Percentiles rank a stretch among this genome's conserved stretches.
phyloP scores from a whole-genome alignment of 2,113 vertebrate species.

The Muscicapa adusta region DNA sequence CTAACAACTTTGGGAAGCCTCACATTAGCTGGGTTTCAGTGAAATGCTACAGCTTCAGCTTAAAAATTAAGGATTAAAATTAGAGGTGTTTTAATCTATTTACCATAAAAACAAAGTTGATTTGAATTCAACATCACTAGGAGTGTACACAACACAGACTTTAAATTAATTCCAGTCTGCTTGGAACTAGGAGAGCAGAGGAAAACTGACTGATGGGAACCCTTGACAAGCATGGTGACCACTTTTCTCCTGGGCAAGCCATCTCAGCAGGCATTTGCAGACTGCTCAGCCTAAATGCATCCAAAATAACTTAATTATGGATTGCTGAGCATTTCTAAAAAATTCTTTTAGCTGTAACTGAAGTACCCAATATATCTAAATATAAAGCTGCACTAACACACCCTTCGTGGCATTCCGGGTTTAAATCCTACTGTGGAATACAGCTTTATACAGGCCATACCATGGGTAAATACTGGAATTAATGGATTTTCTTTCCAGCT shows the following conservation, averaged over 20 bases:
- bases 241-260: background rate
- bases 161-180: background rate
- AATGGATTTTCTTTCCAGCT: background rate
- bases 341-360: background rate
- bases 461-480: background rate
- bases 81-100: background rate
- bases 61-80: background rate
- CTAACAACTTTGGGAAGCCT: background rate
- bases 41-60: background rate
- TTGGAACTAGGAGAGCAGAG: background rate
- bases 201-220: background rate
- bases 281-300: background rate
- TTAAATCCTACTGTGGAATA: background rate
- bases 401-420: background rate
- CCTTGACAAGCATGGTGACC: background rate
- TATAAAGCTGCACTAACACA: background rate
- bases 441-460: background rate
- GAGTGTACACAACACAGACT: background rate
- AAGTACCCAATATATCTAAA: background rate
- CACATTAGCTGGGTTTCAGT: background rate
- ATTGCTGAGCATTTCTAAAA: background rate
- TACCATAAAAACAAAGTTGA: background rate
- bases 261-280: background rate
- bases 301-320: background rate
- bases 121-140: background rate